A percentile compares a stretch with the other conserved stretches of the same genome.
Conservation (phyloP, 2,797 vertebrate genomes). For the Malacoraja senta region DNA sequence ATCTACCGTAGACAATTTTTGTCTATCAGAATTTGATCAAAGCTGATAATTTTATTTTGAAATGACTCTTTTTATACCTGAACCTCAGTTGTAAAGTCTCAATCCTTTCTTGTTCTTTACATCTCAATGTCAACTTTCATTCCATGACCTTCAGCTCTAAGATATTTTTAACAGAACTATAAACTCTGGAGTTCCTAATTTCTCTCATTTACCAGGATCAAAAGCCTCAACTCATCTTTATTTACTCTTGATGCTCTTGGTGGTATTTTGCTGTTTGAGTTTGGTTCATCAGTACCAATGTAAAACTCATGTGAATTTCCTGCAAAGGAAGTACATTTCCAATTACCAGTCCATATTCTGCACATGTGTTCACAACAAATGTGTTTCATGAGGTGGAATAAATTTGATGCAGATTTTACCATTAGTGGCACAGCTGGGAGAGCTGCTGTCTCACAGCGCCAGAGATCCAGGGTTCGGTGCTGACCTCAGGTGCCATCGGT, state of each 20-base stretch:
- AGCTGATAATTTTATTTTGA: neutral
- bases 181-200: neutral
- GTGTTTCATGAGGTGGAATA: neutral
- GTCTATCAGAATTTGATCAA: neutral
- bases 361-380: neutral
- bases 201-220: neutral
- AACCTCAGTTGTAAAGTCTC: neutral
- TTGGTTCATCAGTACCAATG: neutral
- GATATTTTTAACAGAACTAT: neutral
- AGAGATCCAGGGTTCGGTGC: too few species aligned
- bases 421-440: neutral
- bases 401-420: neutral
- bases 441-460: too few species aligned
- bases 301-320: neutral
- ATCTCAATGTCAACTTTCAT: neutral
- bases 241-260: too few species aligned
- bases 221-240: neutral
- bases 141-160: neutral
- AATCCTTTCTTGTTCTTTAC: neutral
- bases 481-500: too few species aligned
- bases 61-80: neutral
- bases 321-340: neutral
- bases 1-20: neutral
- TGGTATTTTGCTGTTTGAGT: neutral
- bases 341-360: neutral